Conservation (phyloP, 1,140 invertebrate genomes). For the Drosophila lacertosa region DNA sequence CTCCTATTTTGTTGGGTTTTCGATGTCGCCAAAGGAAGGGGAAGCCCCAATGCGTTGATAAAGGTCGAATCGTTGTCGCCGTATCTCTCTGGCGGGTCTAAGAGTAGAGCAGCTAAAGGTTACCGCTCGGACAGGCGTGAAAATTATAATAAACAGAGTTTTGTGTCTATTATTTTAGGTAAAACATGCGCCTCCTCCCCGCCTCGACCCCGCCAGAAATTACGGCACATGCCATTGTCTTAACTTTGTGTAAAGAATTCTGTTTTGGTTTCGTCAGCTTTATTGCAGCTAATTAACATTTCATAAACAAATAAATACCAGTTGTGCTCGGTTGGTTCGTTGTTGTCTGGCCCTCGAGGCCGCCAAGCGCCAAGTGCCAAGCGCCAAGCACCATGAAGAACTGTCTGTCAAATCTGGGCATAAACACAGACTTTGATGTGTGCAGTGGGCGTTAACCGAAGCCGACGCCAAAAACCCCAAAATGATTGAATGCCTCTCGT, state of each 20-base stretch:
- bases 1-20: conserved; percentile 3
- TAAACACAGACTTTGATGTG: conserved; percentile 14
- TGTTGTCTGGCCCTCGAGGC: conserved; percentile 5
- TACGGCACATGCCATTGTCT: conserved; percentile 12
- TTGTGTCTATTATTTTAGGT: conserved; percentile 24
- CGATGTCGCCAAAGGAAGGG: conserved; percentile 1
- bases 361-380: conserved; percentile 1
- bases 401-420: conserved; percentile 24
- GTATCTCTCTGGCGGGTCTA: background rate
- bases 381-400: background rate
- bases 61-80: conserved; percentile 31
- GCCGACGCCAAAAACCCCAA: background rate
- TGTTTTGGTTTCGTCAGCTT: conserved; percentile 4
- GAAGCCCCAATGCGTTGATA: conserved; percentile 26
- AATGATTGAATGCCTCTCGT: conserved; percentile 14
- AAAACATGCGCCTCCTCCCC: background rate
- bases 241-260: conserved; percentile 11
- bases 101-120: conserved; percentile 45
- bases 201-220: no score
- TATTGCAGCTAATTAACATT: conserved; percentile 45
- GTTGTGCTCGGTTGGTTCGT: background rate
- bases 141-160: conserved; percentile 67
- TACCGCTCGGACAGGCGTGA: conserved; percentile 64
- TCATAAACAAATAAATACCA: conserved; percentile 42
- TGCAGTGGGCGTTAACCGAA: conserved; percentile 11